Conservation (phyloP, 2,888 invertebrate species). For the Polia nebulosa region DNA sequence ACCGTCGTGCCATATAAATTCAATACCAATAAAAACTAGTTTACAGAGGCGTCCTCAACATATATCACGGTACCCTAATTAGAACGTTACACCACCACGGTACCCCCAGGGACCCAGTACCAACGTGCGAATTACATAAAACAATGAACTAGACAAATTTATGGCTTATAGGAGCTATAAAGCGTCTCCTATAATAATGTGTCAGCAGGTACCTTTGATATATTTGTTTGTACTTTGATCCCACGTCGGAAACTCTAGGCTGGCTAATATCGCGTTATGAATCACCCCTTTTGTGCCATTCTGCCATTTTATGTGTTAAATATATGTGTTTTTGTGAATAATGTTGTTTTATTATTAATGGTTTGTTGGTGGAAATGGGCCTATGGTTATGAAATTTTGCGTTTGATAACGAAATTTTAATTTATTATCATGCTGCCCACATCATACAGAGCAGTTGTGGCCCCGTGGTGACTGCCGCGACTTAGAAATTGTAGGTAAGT, state of each 20-base stretch:
- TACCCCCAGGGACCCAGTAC: conserved; percentile 7
- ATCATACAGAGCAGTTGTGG: too few relatives aligned
- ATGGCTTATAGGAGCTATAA: conserved; percentile 63
- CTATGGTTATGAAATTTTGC: too few relatives aligned
- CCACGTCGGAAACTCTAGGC: conserved; percentile 54
- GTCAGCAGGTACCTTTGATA: conserved; percentile 56
- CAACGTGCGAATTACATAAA: conserved; percentile 55
- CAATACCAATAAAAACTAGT: conserved; percentile 49
- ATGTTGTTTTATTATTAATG: conserved; percentile 53
- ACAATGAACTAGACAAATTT: conserved; percentile 66
- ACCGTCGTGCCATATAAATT: neutral
- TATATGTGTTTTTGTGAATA: conserved; percentile 54
- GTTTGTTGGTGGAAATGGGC: conserved; percentile 25
- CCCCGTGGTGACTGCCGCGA: too few relatives aligned
- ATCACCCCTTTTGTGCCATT: conserved; percentile 58
- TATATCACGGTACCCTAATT: conserved; percentile 62
- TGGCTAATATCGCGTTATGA: conserved; percentile 37
- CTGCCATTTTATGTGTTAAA: conserved; percentile 43
- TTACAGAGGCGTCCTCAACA: conserved; percentile 36
- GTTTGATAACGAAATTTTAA: neutral
- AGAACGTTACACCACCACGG: conserved; percentile 52
- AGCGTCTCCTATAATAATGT: conserved; percentile 59
- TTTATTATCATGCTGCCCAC: too few relatives aligned
- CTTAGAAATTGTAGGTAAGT: too few relatives aligned
- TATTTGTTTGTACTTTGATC: conserved; percentile 68